Conservation (phyloP, 2,888 invertebrate genomes). For the Belgica antarctica region DNA sequence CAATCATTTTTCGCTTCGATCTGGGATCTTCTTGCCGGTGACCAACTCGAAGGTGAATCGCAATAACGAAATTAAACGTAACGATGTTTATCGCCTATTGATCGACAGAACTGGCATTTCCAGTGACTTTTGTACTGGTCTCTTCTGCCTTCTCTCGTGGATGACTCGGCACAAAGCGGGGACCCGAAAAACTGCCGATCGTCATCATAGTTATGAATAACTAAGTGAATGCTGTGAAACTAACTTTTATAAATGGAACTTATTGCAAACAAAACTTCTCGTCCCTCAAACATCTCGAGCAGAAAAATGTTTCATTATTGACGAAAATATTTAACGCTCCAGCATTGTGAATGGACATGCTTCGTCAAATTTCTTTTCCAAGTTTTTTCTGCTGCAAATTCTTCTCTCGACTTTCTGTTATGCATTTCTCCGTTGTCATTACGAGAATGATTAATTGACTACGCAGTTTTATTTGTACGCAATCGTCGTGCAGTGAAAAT, state of each 20-base stretch:
- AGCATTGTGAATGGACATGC: conserved; percentile 32
- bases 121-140: conserved; percentile 11
- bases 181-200: not conserved
- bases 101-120: conserved; percentile 10
- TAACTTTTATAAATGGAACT: conserved; percentile 40
- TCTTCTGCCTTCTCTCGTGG: not conserved
- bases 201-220: conserved; percentile 15
- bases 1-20: conserved; percentile 36
- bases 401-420: not conserved
- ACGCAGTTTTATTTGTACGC: not conserved
- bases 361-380: conserved; percentile 20
- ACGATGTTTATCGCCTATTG: conserved; percentile 36
- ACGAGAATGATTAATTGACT: conserved; percentile 40
- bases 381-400: conserved; percentile 5
- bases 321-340: conserved; percentile 36
- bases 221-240: conserved; percentile 35
- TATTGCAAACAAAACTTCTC: conserved; percentile 8
- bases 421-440: conserved; percentile 28
- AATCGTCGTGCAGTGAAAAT: not conserved
- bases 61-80: conserved; percentile 43
- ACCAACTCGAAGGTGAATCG: conserved; percentile 4
- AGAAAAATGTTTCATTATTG: conserved; percentile 10
- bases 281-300: not conserved
- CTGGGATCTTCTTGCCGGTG: not conserved
- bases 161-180: conserved; percentile 22